Conservation (phyloP, 2,888 invertebrate species). For the Polydrusus pterygomalis region DNA sequence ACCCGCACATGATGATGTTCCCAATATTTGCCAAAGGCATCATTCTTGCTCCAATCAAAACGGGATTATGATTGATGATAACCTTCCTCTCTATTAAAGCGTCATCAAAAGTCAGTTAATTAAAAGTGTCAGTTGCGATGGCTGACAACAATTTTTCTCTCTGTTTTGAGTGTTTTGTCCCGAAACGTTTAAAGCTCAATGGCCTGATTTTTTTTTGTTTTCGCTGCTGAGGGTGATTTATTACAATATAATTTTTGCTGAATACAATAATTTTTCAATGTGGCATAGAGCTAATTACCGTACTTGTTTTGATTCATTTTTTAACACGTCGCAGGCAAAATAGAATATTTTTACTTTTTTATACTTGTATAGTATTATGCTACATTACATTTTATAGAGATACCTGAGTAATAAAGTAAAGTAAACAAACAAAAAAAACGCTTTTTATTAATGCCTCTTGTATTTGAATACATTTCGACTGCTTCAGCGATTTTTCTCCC, state of each 20-base stretch:
- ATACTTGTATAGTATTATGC: too few relatives aligned
- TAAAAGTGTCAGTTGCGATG: constrained; percentile 43
- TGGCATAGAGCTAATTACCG: not conserved
- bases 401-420: not conserved
- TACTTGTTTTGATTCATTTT: not conserved
- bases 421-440: not conserved
- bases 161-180: constrained; percentile 38
- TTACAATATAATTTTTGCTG: constrained; percentile 9
- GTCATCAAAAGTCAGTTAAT: constrained; percentile 50
- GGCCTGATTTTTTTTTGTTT: constrained; percentile 7
- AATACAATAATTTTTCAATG: not conserved
- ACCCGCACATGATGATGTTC: constrained; percentile 7
- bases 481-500: not conserved
- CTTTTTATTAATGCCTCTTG: not conserved
- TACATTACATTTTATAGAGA: too few relatives aligned
- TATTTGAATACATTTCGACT: not conserved
- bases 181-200: constrained; percentile 23
- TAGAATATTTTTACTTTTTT: too few relatives aligned
- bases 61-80: constrained; percentile 47
- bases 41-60: constrained; percentile 44
- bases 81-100: constrained; percentile 30
- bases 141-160: constrained; percentile 34
- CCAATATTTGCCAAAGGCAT: constrained; percentile 28
- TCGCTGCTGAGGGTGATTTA: not conserved
- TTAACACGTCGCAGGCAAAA: too few relatives aligned